Base-by-base conservation (phyloP, 2,888 invertebrate species). In the Scaptomyza reducta region DNA sequence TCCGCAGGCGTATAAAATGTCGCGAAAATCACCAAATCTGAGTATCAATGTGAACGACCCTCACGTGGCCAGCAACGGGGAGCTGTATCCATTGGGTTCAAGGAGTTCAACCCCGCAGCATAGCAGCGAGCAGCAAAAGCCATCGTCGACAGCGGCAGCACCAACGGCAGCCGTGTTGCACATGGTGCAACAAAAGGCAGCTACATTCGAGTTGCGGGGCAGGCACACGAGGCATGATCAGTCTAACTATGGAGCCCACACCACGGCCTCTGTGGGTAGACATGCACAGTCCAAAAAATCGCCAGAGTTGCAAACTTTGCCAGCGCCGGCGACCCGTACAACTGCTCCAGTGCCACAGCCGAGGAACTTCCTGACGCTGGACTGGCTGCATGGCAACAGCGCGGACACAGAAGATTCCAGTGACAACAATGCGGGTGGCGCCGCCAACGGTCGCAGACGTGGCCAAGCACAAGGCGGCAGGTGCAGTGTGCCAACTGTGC, bases 1-100 rank as follows among this genome's bases (percentile, higher is more conserved):
- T 87, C 92, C 92, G 33, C 92, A 92, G 70, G 92, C 92, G 18
- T 92, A 92, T 83, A 92, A 92, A 69, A 91, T 92, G 90, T 91
- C 92, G 10, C 89, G 92, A 25, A 91, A 92, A 73, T 92, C 92
- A 27, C 91, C 92, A 6, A 89, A 91, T 74, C 79, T 91, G 3
- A 89, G 91, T 54, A 87, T 90, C 62, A 90, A 90, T 60, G 87
- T 89, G 3, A 89, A 89, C 60, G 91, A 90, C 45, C 80, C 88
- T 6, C 40, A 38, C 14, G 90, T 90, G n/a, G 87, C 88, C 61
- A 83, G 81, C 61, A 83, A 80, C 25, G 88, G 87, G 22, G 87
- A 91, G 3, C 83, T 90, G n/a, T 89, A 78, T 61, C 58, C 79
- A 0, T 42, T 73, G 6, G 60, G 53, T 0, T 70, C 79, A 77